Percentiles rank a stretch among this genome's conserved stretches.
Evolutionary conservation across 2,797 vertebrate genomes (phyloP).

Genomic region (Babyrousa celebensis): DNA sequence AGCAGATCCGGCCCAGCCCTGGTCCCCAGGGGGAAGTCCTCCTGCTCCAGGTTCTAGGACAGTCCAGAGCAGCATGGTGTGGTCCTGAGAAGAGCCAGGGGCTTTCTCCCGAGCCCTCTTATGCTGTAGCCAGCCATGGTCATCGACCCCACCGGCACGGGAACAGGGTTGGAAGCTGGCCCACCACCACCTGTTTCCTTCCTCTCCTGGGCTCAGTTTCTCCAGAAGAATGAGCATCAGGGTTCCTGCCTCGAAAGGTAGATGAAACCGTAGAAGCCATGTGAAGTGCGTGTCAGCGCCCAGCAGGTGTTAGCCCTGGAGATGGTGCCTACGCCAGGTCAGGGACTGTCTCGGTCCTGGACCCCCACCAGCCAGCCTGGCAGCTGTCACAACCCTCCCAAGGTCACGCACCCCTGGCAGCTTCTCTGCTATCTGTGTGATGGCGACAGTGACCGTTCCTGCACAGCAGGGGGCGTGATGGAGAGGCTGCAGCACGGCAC

Average conservation of each 20-base stretch:
- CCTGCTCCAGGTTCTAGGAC: not conserved
- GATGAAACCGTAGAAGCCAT: not conserved
- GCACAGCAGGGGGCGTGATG: no score
- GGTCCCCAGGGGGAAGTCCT: accelerated
- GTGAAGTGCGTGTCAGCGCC: accelerated
- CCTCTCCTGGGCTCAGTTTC: not conserved
- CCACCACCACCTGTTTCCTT: no score
- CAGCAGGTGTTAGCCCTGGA: not conserved
- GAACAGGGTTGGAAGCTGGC: no score
- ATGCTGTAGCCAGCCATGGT: accelerated
- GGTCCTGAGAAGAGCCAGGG: accelerated
- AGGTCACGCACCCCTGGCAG: not conserved
- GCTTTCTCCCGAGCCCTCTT: not conserved
- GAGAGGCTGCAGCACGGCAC: no score
- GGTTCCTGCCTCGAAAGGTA: not conserved
- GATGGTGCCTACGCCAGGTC: accelerated
- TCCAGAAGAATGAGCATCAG: not conserved
- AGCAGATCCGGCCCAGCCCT: not conserved
- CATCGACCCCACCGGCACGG: accelerated
- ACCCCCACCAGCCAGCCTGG: not conserved
- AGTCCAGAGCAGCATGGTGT: accelerated
- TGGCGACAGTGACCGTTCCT: no score
- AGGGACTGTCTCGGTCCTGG: not conserved
- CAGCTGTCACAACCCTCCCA: accelerated
- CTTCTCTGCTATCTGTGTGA: not conserved